phyloP scores from a whole-genome alignment of 2,113 vertebrate genomes.

The Corvus hawaiiensis region DNA sequence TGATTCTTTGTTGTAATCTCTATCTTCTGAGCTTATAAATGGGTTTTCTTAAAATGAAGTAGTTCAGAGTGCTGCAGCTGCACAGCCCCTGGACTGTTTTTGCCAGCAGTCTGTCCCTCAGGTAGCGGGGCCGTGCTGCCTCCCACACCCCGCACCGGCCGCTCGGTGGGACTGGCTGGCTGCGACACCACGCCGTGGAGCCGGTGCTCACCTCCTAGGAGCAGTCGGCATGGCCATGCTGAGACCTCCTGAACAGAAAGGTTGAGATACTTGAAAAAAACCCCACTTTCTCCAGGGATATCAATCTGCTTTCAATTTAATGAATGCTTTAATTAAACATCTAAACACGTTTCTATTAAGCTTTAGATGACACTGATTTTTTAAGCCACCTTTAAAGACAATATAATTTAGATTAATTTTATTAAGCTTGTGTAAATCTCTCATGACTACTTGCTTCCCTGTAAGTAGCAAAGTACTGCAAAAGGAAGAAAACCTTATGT shows the following conservation, averaged over 20 bases:
- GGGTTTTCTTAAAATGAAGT: background rate
- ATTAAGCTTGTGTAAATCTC: background rate
- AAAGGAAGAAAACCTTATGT: background rate
- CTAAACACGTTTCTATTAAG: background rate
- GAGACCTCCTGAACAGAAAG: background rate
- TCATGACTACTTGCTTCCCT: background rate
- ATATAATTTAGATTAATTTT: background rate
- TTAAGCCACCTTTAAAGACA: background rate
- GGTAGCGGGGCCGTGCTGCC: fast-evolving
- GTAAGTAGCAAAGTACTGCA: background rate
- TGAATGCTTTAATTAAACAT: background rate
- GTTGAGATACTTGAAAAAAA: fast-evolving
- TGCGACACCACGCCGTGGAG: fast-evolving
- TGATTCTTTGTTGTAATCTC: background rate
- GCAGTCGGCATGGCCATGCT: fast-evolving
- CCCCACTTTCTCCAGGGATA: background rate
- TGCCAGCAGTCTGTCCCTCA: background rate
- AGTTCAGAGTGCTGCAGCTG: fast-evolving
- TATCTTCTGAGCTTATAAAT: background rate
- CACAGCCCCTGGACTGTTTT: fast-evolving
- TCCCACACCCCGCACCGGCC: fast-evolving
- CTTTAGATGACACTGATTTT: background rate
- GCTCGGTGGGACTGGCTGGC: background rate
- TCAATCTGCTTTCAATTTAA: background rate
- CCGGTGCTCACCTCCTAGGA: fast-evolving